These are phyloP conservation scores for Acanthurus leucopareius DNA, from an alignment of 2,797 vertebrate species.

Conservation along the genomic window DNA sequence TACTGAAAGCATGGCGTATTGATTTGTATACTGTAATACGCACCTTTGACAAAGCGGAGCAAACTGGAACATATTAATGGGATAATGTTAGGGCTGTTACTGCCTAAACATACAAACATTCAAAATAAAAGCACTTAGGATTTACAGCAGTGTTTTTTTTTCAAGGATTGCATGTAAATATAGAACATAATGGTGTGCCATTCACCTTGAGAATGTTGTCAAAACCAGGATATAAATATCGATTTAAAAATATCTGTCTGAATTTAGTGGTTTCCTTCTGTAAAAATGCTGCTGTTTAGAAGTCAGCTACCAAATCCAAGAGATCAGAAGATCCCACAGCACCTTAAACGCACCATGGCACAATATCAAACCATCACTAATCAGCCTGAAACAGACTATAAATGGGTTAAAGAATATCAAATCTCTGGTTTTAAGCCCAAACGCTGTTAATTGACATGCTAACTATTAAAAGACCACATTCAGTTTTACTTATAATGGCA, in stretches of 20 bases:
- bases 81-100: not conserved
- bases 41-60: not conserved
- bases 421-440: constrained; percentile 19
- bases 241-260: not conserved
- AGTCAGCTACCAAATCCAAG: not conserved
- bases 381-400: constrained; percentile 21
- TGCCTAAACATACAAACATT: not conserved
- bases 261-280: not conserved
- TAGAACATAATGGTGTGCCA: not conserved
- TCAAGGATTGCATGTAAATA: not conserved
- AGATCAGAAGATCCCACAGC: not conserved
- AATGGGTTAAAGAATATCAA: constrained; percentile 22
- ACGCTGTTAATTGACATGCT: constrained; percentile 30
- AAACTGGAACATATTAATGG: not conserved
- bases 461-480: constrained; percentile 22
- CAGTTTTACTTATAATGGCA: constrained; percentile 12
- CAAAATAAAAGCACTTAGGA: not conserved
- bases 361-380: constrained; percentile 11
- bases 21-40: not conserved
- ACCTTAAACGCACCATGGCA: constrained; percentile 19
- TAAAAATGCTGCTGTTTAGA: not conserved
- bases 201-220: not conserved
- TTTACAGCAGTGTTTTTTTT: too few species aligned
- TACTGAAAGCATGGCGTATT: not conserved
- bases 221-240: not conserved